Conservation (phyloP, 2,113 vertebrate genomes). For the Manacus vitellinus region DNA sequence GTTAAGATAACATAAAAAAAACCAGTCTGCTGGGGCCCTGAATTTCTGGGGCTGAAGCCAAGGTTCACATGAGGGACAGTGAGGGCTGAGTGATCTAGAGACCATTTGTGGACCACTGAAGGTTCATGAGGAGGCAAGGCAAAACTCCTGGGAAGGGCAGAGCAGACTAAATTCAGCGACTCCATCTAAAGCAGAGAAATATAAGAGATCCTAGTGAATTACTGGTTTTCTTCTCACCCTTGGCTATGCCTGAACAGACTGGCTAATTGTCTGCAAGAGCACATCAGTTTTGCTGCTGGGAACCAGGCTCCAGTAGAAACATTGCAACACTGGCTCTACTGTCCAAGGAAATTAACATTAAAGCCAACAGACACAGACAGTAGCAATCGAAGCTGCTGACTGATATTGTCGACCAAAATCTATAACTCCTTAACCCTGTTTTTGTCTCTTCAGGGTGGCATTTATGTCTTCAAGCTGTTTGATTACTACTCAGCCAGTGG, state of each 20-base stretch:
- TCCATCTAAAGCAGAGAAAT: background rate
- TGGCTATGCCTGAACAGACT: background rate
- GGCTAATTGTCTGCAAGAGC: background rate
- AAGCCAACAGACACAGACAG: background rate
- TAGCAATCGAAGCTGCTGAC: background rate
- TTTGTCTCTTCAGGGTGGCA: constrained; percentile 80
- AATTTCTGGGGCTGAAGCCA: background rate
- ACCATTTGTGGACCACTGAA: background rate
- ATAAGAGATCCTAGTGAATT: background rate
- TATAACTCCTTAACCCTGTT: background rate
- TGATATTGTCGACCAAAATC: background rate
- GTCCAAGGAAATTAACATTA: background rate
- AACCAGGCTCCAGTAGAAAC: background rate
- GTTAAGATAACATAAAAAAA: background rate
- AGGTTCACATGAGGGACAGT: fast-evolving
- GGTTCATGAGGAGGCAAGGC: background rate
- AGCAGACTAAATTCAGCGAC: background rate
- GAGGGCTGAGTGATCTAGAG: background rate
- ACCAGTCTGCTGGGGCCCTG: background rate
- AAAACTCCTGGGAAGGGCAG: background rate
- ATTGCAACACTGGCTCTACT: background rate
- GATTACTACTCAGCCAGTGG: constrained; percentile 94
- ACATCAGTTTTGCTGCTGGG: background rate
- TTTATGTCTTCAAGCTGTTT: constrained; percentile 93
- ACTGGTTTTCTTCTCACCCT: background rate